Base-by-base conservation (phyloP, 1,140 invertebrate species). In the Lepidurus apus region DNA sequence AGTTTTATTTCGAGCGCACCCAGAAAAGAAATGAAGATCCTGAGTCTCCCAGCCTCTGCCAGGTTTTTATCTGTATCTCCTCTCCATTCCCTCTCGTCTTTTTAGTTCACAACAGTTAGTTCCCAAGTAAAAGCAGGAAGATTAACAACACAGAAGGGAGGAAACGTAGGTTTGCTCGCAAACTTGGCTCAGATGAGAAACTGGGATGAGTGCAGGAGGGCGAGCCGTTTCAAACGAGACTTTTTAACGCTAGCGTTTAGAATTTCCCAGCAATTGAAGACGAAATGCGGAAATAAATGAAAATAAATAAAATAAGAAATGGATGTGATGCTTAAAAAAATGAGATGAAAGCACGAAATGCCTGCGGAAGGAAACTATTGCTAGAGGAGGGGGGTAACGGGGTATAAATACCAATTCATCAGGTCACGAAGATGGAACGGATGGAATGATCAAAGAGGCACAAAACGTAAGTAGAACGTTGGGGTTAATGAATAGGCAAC, bases 211-310 rank as follows among this genome's bases (percentile, higher is more conserved):
- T 1, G 53, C 53, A 9, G 13, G 53, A 65, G 21, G 53, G 34
- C 4, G 34, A 34, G 4, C 34, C 34, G 34, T 13, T 65, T 21
- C 21, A 13, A 65, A 65, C 47, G 47, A 65, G 8, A 65, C 34
- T 34, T 74, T 76, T 76, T 73, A 43, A 47, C 42, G 75, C 34
- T 4, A 34, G 34, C 0, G 34, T 34, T 34, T 34, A 34, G 34
- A 34, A 3, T 34, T 34, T 34, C 34, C 4, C 34, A 43, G 47
- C 21, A 75, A 43, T 76, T 7, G 73, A 43, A 76, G 10, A 73
- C 21, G 43, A 81, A 24, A 81, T 44, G 80, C 74, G 78, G 65
- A 80, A 79, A 80, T 75, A 80, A 34, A 34, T 34, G 4, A 34
- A 34, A 34, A 26, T n/a, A 26, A 26, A 26, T 26, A n/a, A n/a